These are phyloP conservation scores for Elegia similella DNA, from an alignment of 2,888 invertebrate species.

Conservation along the genomic window DNA sequence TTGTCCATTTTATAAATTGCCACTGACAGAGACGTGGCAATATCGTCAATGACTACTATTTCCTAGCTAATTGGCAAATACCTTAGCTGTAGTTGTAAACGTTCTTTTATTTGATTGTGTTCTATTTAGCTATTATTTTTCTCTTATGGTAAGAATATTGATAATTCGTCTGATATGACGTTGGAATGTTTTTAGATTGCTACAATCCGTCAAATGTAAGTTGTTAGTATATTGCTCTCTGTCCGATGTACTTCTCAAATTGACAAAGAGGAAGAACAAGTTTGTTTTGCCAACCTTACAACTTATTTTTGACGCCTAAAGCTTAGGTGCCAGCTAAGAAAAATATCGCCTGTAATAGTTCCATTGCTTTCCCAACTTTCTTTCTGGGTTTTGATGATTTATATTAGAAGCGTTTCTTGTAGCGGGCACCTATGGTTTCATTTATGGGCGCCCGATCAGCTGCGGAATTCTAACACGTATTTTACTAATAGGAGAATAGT, in stretches of 20 bases:
- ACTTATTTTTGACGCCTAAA: background rate
- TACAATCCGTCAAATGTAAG: background rate
- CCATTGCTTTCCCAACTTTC: too few species aligned
- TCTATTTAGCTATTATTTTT: background rate
- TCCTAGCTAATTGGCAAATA: background rate
- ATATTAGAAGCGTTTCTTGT: too few species aligned
- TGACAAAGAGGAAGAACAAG: too few species aligned
- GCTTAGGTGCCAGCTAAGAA: too few species aligned
- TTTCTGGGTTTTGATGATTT: too few species aligned
- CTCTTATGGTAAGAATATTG: background rate
- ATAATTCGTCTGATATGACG: background rate
- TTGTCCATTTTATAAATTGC: too few species aligned
- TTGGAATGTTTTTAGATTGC: background rate
- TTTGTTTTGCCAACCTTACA: background rate
- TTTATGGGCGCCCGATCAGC: too few species aligned
- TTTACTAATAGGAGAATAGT: too few species aligned
- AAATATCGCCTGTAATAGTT: too few species aligned
- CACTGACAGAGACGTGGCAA: background rate
- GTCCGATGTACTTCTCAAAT: too few species aligned
- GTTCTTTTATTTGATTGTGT: slow-evolving; percentile 1
- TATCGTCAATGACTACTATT: background rate
- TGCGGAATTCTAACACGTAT: too few species aligned
- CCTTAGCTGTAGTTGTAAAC: slow-evolving; percentile 2
- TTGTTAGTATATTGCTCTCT: background rate
- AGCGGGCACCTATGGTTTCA: too few species aligned